phyloP scores from a whole-genome alignment of 53 echinoderm and acorn worm genomes.

The Patiria pectinifera region DNA sequence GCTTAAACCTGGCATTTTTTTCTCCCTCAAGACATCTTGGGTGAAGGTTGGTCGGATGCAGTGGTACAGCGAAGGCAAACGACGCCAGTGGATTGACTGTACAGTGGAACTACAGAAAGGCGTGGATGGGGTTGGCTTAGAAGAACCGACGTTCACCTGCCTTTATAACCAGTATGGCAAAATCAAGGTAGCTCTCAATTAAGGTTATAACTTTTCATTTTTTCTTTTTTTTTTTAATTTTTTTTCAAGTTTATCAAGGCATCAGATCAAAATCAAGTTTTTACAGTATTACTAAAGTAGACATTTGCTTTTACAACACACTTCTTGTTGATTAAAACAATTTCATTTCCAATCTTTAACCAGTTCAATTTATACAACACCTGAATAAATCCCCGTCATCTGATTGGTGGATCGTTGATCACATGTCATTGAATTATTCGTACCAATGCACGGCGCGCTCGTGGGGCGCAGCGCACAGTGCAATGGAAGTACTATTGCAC shows the following conservation, averaged over 20 bases:
- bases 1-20: neutral
- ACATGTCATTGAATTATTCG: too few relatives aligned
- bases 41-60: constrained; percentile 93
- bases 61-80: constrained; percentile 86
- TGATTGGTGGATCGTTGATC: too few relatives aligned
- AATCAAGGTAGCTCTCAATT: constrained; percentile 62
- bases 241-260: neutral
- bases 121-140: constrained; percentile 71
- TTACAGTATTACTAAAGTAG: too few relatives aligned
- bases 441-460: too few relatives aligned
- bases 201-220: neutral
- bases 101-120: constrained; percentile 92
- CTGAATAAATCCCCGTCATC: too few relatives aligned
- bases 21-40: constrained; percentile 83
- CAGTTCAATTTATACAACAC: too few relatives aligned
- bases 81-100: constrained; percentile 90
- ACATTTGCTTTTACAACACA: too few relatives aligned
- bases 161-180: constrained; percentile 81
- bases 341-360: too few relatives aligned
- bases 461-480: too few relatives aligned
- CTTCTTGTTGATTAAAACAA: too few relatives aligned
- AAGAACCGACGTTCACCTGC: constrained; percentile 80
- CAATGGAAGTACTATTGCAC: too few relatives aligned
- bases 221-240: neutral
- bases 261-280: too few relatives aligned